These are phyloP conservation scores for Lasaia peninsularis DNA, from an alignment of 1,140 invertebrate species.

Conservation along the genomic window DNA sequence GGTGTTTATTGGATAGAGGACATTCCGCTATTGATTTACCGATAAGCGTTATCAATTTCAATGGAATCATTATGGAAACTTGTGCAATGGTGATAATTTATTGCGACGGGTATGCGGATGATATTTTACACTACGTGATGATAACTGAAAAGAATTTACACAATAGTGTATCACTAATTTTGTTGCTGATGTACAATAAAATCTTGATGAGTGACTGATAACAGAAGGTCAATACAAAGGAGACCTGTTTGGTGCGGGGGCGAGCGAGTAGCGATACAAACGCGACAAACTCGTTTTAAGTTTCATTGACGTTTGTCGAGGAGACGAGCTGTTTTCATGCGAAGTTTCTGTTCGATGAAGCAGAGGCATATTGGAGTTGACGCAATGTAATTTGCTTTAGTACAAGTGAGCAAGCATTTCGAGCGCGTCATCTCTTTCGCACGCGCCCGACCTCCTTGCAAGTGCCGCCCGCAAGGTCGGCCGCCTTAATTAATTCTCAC, in stretches of 20 bases:
- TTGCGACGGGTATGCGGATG: conserved; percentile 2
- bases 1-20: conserved; percentile 20
- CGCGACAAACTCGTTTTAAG: conserved; percentile 6
- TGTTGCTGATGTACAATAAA: conserved; percentile 23
- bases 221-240: conserved; percentile 73
- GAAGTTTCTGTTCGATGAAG: background rate
- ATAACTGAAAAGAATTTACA: conserved; percentile 12
- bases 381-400: background rate
- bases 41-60: conserved; percentile 26
- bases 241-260: conserved; percentile 44
- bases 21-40: conserved; percentile 24
- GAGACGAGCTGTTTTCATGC: background rate
- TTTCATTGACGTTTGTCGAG: conserved; percentile 3
- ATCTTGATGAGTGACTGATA: conserved; percentile 64
- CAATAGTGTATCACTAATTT: conserved; percentile 1
- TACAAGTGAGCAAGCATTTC: background rate
- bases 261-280: conserved; percentile 10
- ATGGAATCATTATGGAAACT: conserved; percentile 14
- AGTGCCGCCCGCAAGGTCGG: conserved; percentile 73
- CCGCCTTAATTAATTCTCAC: conserved; percentile 75
- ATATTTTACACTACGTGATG: conserved; percentile 12
- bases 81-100: conserved; percentile 13
- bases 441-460: conserved; percentile 69
- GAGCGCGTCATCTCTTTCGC: conserved; percentile 43
- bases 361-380: background rate